Evolutionary conservation across 1,140 invertebrate species (phyloP).

Genomic region (Trichoplusia ni): DNA sequence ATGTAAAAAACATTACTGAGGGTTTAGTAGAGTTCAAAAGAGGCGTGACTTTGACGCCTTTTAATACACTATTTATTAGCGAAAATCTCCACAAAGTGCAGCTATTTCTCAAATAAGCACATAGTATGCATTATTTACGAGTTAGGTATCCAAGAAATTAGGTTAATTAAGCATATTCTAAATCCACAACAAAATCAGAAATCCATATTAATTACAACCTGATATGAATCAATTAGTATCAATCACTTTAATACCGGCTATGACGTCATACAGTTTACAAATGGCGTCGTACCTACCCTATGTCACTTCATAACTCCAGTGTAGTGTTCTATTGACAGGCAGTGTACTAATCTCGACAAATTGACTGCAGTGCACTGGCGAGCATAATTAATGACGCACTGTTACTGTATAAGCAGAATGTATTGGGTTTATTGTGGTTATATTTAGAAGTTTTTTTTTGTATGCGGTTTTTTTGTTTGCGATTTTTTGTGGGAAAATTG

Average conservation of each 20-base stretch:
- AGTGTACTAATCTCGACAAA: slow-evolving; percentile 31
- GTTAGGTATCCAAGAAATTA: too few species aligned
- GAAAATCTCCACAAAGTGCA: too few species aligned
- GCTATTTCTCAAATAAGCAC: too few species aligned
- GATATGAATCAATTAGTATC: slow-evolving; percentile 16
- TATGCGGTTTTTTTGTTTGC: background rate
- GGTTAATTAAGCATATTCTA: too few species aligned
- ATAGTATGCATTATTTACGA: too few species aligned
- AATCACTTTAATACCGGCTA: slow-evolving; percentile 14
- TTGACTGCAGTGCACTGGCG: slow-evolving; percentile 26
- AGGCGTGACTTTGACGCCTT: too few species aligned
- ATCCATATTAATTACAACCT: too few species aligned
- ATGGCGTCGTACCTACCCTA: too few species aligned
- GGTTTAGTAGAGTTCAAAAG: too few species aligned
- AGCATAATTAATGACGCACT: background rate
- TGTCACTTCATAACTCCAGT: slow-evolving; percentile 20
- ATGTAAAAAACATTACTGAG: too few species aligned
- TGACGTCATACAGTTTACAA: slow-evolving; percentile 10
- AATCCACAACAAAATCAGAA: background rate
- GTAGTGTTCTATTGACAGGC: slow-evolving; percentile 24
- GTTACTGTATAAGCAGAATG: background rate
- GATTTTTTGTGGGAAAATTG: too few species aligned
- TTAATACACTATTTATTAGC: too few species aligned
- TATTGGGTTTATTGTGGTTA: background rate
- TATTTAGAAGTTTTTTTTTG: background rate